These are phyloP conservation scores for Semotilus atromaculatus DNA, from an alignment of 2,797 vertebrate genomes.

Conservation along the genomic window DNA sequence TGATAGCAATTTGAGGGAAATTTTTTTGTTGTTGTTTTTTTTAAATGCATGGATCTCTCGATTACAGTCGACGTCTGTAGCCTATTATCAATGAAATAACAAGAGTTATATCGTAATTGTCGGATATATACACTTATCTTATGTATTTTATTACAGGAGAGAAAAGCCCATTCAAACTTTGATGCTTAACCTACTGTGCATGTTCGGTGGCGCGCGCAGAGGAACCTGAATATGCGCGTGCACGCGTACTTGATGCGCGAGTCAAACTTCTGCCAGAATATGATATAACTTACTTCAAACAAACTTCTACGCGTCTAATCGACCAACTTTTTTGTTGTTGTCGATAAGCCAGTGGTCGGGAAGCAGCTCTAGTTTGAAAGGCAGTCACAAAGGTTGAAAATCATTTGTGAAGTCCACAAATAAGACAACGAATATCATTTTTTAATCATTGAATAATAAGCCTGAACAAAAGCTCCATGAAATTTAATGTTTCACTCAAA, in stretches of 20 bases:
- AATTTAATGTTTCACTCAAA: constrained; percentile 37
- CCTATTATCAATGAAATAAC: background rate
- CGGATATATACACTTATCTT: background rate
- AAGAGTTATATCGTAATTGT: background rate
- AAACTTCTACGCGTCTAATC: background rate
- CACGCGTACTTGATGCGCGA: background rate
- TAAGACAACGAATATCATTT: background rate
- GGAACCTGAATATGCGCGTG: constrained; percentile 15
- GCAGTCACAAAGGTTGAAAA: background rate
- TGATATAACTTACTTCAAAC: background rate
- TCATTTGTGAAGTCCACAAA: background rate
- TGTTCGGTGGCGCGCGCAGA: background rate
- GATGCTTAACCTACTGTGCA: background rate
- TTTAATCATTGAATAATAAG: constrained; percentile 34
- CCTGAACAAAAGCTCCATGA: constrained; percentile 20
- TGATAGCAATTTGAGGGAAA: background rate
- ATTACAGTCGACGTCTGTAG: background rate
- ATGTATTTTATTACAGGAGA: background rate
- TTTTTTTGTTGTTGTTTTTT: background rate
- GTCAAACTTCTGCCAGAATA: constrained; percentile 12
- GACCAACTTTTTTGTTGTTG: background rate
- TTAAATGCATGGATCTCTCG: background rate
- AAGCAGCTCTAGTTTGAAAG: background rate
- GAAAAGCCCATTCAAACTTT: background rate
- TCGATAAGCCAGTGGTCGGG: background rate